Evolutionary conservation across 2,888 invertebrate species (phyloP).

Genomic region (Cephus pygmeus): DNA sequence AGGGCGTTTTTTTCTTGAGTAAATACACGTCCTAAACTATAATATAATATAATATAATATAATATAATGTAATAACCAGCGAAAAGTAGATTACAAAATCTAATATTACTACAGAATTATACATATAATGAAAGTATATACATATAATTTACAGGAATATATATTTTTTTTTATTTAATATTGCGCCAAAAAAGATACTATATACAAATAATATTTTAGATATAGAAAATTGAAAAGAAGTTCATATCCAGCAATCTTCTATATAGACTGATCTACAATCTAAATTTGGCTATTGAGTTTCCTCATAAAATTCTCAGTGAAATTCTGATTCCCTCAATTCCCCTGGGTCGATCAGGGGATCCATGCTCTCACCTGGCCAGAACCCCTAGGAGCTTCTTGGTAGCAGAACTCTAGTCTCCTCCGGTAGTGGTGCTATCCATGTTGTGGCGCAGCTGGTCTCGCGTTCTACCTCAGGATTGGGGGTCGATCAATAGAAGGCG

Average conservation of each 20-base stretch:
- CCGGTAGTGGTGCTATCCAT: background rate
- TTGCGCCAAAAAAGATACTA: background rate
- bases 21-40: background rate
- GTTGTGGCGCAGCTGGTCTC: slow-evolving; percentile 45
- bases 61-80: background rate
- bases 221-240: background rate
- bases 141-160: background rate
- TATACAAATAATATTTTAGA: background rate
- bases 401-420: background rate
- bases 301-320: background rate
- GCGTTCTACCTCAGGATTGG: slow-evolving; percentile 33
- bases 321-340: background rate
- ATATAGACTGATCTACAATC: background rate
- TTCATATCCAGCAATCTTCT: background rate
- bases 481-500: slow-evolving; percentile 47
- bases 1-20: background rate
- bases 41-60: background rate
- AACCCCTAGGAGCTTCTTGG: background rate
- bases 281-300: background rate
- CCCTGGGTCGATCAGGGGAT: background rate
- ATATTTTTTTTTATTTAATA: background rate
- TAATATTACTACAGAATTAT: background rate
- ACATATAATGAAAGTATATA: background rate
- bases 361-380: background rate
- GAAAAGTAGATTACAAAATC: background rate